Base-by-base conservation (phyloP, 64 coral and sea anemone species). In the Pachyseris speciosa region DNA sequence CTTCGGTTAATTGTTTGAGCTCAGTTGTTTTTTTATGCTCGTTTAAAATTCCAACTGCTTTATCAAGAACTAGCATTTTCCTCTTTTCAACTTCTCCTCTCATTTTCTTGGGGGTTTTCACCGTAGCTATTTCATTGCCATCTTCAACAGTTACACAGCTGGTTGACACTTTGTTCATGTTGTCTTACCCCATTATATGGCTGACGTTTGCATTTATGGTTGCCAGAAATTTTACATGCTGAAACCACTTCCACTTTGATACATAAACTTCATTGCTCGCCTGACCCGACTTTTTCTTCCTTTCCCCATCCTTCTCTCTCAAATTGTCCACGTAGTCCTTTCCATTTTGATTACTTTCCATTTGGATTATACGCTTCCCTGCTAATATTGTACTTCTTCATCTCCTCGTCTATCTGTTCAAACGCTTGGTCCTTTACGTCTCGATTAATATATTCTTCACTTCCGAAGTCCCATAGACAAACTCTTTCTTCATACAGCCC, bases 321-420 rank as follows among this genome's bases (percentile, higher is more conserved):
- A 50, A 78, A 78, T 37, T 78, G 74, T 30, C 74, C 41, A 25
- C 74, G 44, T 20, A 78, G 6, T 48, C 33, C 39, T 32, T 78
- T 78, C 74, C 74, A 78, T 49, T 78, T 78, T 6, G 33, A 78
- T 78, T 78, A 75, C 40, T 25, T 75, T 75, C 71, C 71, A 75
- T 39, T 75, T 75, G 32, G 36, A 75, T 75, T 78, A 16, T 47
- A 78, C 39, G 47, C 74, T 78, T 78, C 31, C 43, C 74, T 78
- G 39, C 17, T 37, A 17, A 78, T 78, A 6, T 13, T 5, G 39
- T 27, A 19, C 25, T 78, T 51, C 39, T 78, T 78, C 19, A 78
- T 50, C 39, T 78, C 74, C 20, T 47, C n/a, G 74, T 78, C 74
- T 27, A 78, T 78, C 25, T 45, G 20, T 38, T 24, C 41, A 49